Evolutionary conservation across 2,113 vertebrate species (phyloP), one percentile per base, ranked within the genome.

Genomic region (Planiliza haematocheilus): DNA sequence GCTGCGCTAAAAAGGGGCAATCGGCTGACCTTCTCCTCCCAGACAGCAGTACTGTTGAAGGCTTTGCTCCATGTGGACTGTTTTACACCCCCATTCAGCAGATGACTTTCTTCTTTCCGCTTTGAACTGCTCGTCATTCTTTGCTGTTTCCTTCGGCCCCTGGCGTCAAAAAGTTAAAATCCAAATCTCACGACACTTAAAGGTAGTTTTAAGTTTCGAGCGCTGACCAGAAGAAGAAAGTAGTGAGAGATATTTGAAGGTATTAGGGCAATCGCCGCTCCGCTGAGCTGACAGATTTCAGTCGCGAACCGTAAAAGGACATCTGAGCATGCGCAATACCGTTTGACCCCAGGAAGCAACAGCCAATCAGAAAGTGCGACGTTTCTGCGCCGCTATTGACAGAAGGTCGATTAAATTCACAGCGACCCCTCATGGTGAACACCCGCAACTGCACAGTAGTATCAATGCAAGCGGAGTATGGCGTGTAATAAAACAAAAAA

Each of bases 41-140:
- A 95, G n/a, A 92, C 86, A 30, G 93, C 92, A 36, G 63, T 91
- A 77, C 91, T 84, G 84, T 72, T 92, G 79, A 95, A 83, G 63
- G 91, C 91, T 92, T 93, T 94, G 89, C 86, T 93, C 94, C 93
- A 95, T 89, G 93, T 74, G 90, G 93, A 91, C 86, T 82, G 92
- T 70, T 94, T 94, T 24, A 94, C 83, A 38, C 93, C 91, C 13
- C 94, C 93, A 82, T 95, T 95, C 64, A 81, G 88, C 67, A 89
- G 67, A 68, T 91, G 82, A 84, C 89, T 86, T 75, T 95, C 94
- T 76, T 94, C 93, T 93, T 93, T 94, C 91, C 88, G 88, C 87
- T 91, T 94, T 30, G 70, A 83, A 72, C 83, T 87, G 90, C 68
- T 94, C 84, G 89, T 91, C 93, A 94, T 95, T 90, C 76, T 91